Evolutionary conservation across 2,888 invertebrate genomes (phyloP).

Genomic region (Thecocarcelia acutangulata): DNA sequence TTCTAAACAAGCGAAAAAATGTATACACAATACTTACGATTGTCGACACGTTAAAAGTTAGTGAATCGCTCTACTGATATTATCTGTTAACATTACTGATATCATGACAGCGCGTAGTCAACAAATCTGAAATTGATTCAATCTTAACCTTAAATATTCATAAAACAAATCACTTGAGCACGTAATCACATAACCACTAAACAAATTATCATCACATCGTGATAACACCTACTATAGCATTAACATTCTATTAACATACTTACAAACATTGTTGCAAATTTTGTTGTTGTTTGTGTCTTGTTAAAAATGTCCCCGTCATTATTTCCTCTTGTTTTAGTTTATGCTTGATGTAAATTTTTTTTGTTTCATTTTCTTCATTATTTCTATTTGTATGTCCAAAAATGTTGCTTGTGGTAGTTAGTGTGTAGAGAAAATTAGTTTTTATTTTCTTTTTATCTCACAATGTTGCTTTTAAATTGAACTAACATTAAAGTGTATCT

Average conservation of each 20-base stretch:
- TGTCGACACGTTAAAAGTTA: too few species aligned
- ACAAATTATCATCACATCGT: constrained; percentile 21
- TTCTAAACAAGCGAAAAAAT: too few species aligned
- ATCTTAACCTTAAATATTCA: constrained; percentile 15
- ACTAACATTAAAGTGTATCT: constrained; percentile 52
- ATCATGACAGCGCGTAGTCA: constrained; percentile 51
- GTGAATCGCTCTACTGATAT: too few species aligned
- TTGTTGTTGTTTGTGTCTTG: too few species aligned
- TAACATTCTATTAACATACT: constrained; percentile 6
- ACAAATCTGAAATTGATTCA: constrained; percentile 23
- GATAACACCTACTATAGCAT: constrained; percentile 8
- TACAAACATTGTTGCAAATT: constrained; percentile 5
- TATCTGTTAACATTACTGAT: constrained; percentile 63
- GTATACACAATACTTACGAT: too few species aligned
- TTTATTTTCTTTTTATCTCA: background rate
- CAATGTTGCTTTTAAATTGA: background rate
- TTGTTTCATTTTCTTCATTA: background rate
- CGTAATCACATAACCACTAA: background rate
- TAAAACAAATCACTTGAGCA: constrained; percentile 15
- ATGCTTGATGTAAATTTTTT: constrained; percentile 27
- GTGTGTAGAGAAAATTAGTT: too few species aligned
- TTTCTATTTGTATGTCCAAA: background rate
- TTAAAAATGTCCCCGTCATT: constrained; percentile 28
- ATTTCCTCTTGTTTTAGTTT: constrained; percentile 11
- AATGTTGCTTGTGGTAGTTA: too few species aligned